Percentiles rank a stretch among this genome's conserved stretches.
phyloP scores from a whole-genome alignment of 2,113 vertebrate genomes.

The Chionomys nivalis region DNA sequence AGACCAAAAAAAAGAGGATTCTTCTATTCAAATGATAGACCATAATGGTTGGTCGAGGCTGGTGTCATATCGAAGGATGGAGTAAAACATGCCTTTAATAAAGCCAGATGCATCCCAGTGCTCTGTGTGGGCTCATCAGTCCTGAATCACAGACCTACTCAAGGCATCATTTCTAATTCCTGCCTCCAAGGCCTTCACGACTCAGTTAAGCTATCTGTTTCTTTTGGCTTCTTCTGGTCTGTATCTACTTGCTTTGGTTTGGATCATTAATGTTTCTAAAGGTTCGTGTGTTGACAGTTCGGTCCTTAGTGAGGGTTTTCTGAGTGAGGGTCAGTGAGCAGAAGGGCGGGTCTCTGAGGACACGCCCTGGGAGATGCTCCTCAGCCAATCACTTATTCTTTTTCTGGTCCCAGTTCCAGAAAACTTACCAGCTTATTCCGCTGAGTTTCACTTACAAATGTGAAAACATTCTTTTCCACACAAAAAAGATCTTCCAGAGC shows the following conservation, averaged over 20 bases:
- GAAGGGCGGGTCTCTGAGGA: not conserved
- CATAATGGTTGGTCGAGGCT: too few relatives aligned
- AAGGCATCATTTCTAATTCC: too few relatives aligned
- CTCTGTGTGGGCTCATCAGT: not conserved
- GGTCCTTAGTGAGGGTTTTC: not conserved
- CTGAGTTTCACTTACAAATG: not conserved
- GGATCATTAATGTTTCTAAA: not conserved
- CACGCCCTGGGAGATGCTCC: not conserved
- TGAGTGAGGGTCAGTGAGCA: not conserved
- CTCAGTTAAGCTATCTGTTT: not conserved
- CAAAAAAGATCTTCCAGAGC: not conserved
- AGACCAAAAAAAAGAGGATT: not conserved
- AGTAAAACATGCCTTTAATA: rapidly evolving
- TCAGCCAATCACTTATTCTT: not conserved
- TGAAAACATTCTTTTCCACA: not conserved
- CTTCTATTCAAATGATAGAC: not conserved
- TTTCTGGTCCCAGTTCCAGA: not conserved
- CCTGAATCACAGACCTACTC: not conserved
- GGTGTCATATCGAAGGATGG: rapidly evolving
- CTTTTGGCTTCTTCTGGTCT: not conserved
- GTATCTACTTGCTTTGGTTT: not conserved
- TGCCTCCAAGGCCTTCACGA: rapidly evolving
- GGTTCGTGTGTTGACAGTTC: not conserved
- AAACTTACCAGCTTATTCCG: not conserved
- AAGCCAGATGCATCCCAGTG: not conserved